Conservation (phyloP, 2,888 invertebrate genomes). For the Oligia strigilis region DNA sequence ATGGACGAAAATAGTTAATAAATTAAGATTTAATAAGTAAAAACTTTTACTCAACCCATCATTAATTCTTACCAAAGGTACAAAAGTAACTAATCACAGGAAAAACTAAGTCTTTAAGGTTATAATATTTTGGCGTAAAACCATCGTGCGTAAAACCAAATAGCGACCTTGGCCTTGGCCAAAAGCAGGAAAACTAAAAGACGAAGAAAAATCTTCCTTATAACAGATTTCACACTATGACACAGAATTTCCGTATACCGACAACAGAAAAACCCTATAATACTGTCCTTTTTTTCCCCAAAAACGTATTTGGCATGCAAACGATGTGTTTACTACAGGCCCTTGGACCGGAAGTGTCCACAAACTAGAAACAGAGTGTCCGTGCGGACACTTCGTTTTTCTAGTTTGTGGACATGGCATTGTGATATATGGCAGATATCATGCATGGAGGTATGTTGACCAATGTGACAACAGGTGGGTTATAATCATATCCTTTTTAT, state of each 20-base stretch:
- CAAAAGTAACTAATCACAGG: not conserved
- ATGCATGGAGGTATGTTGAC: conserved; percentile 5
- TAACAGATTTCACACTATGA: conserved; percentile 14
- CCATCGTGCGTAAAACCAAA: not conserved
- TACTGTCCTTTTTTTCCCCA: not conserved
- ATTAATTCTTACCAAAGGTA: not conserved
- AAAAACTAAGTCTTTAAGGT: not conserved
- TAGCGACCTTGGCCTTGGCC: not conserved
- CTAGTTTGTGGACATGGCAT: not conserved
- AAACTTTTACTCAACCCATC: too few relatives aligned
- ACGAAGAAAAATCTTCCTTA: not conserved
- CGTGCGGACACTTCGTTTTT: not conserved
- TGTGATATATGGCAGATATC: conserved; percentile 42
- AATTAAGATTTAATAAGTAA: too few relatives aligned
- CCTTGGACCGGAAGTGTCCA: conserved; percentile 21
- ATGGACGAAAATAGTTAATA: not conserved
- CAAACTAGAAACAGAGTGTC: not conserved
- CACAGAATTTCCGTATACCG: conserved; percentile 2
- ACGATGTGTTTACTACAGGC: conserved; percentile 38
- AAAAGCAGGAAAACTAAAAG: conserved; percentile 26
- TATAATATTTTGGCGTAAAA: not conserved
- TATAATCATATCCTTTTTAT: conserved; percentile 42
- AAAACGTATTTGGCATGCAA: conserved; percentile 43
- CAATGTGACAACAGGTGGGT: conserved; percentile 54
- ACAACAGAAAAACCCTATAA: not conserved